Evolutionary conservation across 2,797 vertebrate genomes (phyloP), one percentile per base, ranked within the genome.

Genomic region (Urosaurus nigricauda): DNA sequence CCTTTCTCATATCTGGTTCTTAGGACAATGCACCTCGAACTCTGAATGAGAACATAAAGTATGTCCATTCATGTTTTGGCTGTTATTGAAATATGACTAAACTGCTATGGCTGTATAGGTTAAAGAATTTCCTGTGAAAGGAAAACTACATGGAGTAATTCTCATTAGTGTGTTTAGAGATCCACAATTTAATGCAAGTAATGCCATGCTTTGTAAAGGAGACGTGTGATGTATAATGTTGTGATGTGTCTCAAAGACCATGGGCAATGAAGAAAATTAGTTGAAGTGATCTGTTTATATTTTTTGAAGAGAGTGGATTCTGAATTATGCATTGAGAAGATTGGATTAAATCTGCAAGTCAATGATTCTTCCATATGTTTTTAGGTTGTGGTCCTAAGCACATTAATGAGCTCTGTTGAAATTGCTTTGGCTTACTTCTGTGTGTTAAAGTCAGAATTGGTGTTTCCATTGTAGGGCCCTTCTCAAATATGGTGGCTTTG

Each of bases 271-370:
- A 11, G 2, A 8, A 75, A 87, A n/a, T 88, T 83, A 84, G 40
- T 63, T 17, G 9, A 58, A 87, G 37, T 17, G 63, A 11, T 21
- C 88, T 56, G 11, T 88, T 78, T 17, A 75, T 83, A 86, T 47
- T 21, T 86, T 56, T 51, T 17, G 83, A 65, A 70, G 40, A 79
- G 79, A 87, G 88, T 37, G 32, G 0, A 56, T 13, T 90, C 60
- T 13, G 19, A 74, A 0, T 78, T 83, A 77, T 79, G 56, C 4
- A 1, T 83, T 90, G n/a, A 26, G 37, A 78, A 86, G 35, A 58
- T 77, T 87, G 19, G 81, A 87, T 19, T 12, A 84, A 60, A 0
- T 84, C 4, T 89, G 89, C 24, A 80, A 78, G 63, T 88, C 90
- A 68, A 87, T 19, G 83, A 79, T 63, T 29, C 4, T 17, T 77